A percentile compares a stretch with the other conserved stretches of the same genome.
phyloP scores from a whole-genome alignment of 1,140 invertebrate genomes.

The Grapholita molesta region DNA sequence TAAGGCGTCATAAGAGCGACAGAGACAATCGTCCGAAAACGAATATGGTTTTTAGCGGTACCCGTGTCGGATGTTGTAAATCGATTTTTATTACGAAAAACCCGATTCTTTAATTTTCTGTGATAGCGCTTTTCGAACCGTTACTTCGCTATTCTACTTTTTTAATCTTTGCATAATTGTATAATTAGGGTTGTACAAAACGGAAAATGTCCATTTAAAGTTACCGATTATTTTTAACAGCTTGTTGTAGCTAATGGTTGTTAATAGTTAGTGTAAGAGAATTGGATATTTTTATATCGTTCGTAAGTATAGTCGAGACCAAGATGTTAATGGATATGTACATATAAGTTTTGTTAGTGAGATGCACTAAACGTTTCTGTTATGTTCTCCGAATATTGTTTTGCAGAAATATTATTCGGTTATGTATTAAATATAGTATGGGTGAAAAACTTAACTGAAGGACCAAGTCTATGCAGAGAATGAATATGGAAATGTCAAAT shows the following conservation, averaged over 20 bases:
- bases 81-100: neutral
- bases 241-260: slow-evolving; percentile 37
- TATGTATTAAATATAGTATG: too few relatives aligned
- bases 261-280: slow-evolving; percentile 52
- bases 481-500: too few relatives aligned
- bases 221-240: slow-evolving; percentile 37
- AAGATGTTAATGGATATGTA: slow-evolving; percentile 48
- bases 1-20: too few relatives aligned
- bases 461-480: too few relatives aligned
- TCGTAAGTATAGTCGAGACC: slow-evolving; percentile 45
- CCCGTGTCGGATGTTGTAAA: neutral
- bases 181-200: slow-evolving; percentile 14
- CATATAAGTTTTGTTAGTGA: slow-evolving; percentile 21
- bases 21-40: too few relatives aligned
- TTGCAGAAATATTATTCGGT: too few relatives aligned
- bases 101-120: slow-evolving; percentile 43
- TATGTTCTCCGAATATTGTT: slow-evolving; percentile 25
- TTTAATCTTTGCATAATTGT: neutral
- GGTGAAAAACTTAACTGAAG: neutral
- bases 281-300: slow-evolving; percentile 60
- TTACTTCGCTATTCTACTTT: slow-evolving; percentile 22
- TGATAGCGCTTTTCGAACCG: slow-evolving; percentile 39
- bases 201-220: slow-evolving; percentile 25
- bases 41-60: too few relatives aligned
- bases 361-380: too few relatives aligned